Base-by-base conservation (phyloP, 2,888 invertebrate genomes). In the Caprella mutica region DNA sequence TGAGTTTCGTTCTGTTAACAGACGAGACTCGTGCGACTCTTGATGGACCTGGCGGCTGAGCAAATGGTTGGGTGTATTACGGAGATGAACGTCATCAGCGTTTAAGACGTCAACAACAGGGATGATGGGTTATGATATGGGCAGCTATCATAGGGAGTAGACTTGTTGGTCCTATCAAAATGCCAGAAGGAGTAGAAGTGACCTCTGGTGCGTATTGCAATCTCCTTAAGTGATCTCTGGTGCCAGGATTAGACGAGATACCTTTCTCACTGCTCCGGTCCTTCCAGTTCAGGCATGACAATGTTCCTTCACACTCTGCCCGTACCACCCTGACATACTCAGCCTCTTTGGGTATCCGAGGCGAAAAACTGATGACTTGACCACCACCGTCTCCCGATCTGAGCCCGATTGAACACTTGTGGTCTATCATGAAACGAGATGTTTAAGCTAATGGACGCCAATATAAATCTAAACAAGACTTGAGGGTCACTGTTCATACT, bases 31-130 rank as follows among this genome's bases (percentile, higher is more conserved):
- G 27, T 23, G 26, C 26, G 8, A 29, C 46, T n/a, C 2, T 46
- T 46, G 46, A 26, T n/a, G 2, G 46, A 26, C 27, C 27, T 29
- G 27, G 26, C 46, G 46, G 26, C 29, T 26, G 2, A 27, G 46
- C 17, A 14, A 27, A 46, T 46, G 46, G 26, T 46, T 46, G 27
- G 27, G 4, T 46, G 27, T n/a, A 46, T 46, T 46, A 9, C 46
- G 2, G 46, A 8, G 46, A 24, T 26, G 46, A 26, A 27, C 2
- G 46, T 46, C 26, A 46, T 3, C 27, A 46, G n/a, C 27, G 27
- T 46, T 23, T 46, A 27, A 6, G 46, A 14, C 17, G 27, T 29
- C 46, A 46, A 26, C 46, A 46, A n/a, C 46, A 46, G 46, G 46
- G 46, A 12, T 9, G 46, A 46, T 9, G 26, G 19, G 29, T 46